Percentiles rank a stretch among this genome's conserved stretches.
These are phyloP conservation scores for Diceros bicornis DNA, from an alignment of 2,797 vertebrate genomes.

Conservation along the genomic window DNA sequence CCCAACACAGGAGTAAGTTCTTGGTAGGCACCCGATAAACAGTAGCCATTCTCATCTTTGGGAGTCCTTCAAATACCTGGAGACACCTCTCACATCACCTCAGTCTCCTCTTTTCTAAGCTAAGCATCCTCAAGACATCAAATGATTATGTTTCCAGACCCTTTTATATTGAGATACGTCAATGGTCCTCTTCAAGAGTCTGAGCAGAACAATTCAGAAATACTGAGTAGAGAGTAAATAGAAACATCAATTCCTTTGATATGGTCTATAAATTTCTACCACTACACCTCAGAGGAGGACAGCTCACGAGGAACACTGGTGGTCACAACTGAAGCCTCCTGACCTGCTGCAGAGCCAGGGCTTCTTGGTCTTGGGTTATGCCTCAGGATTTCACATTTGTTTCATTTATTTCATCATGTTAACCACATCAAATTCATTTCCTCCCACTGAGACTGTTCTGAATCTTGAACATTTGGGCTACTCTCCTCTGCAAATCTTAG, in stretches of 20 bases:
- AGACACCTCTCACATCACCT: background rate
- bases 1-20: background rate
- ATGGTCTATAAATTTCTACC: background rate
- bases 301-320: background rate
- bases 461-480: background rate
- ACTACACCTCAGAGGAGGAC: background rate
- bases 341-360: background rate
- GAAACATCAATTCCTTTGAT: background rate
- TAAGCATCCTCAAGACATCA: background rate
- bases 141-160: background rate
- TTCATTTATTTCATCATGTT: background rate
- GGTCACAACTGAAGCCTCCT: background rate
- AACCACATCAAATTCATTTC: background rate
- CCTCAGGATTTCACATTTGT: background rate
- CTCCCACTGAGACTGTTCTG: background rate
- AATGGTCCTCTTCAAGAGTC: background rate
- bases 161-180: background rate
- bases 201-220: constrained; percentile 19
- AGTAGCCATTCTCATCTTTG: background rate
- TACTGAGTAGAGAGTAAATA: background rate
- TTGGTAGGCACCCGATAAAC: background rate
- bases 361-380: no score
- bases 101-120: background rate
- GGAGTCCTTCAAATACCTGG: background rate
- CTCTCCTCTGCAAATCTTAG: background rate